These are phyloP conservation scores for Mobula birostris DNA, from an alignment of 2,113 vertebrate species.

Conservation along the genomic window DNA sequence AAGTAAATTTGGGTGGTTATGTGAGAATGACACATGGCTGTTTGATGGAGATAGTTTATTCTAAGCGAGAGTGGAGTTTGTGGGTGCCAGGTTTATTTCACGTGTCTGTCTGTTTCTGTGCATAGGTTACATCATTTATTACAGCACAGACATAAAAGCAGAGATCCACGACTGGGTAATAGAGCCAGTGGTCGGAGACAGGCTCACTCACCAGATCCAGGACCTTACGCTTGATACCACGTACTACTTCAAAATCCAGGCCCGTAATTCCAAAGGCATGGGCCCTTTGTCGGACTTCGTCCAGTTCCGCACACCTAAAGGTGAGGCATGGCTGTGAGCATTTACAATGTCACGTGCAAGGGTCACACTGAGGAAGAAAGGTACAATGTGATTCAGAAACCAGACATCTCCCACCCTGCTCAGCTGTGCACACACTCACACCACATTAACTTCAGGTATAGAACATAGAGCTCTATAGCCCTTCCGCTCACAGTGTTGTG, in stretches of 20 bases:
- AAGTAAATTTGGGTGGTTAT: not conserved
- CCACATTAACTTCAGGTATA: not conserved
- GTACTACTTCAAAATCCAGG: constrained; percentile 98
- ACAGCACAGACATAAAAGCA: constrained; percentile 90
- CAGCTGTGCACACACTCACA: not conserved
- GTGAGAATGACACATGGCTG: no score
- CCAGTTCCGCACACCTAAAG: constrained; percentile 92
- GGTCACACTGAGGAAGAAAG: not conserved
- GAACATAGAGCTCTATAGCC: no score
- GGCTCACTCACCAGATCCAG: constrained; percentile 94
- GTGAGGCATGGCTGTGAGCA: constrained; percentile 49
- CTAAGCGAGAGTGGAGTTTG: not conserved
- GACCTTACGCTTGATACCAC: constrained; percentile 91
- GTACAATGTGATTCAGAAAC: not conserved
- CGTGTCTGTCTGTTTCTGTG: not conserved
- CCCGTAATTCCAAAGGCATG: constrained; percentile 97
- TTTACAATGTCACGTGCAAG: not conserved
- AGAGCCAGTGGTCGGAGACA: constrained; percentile 90
- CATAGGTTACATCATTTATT: constrained; percentile 97
- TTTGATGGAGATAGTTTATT: not conserved
- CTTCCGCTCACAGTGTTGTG: no score
- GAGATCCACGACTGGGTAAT: constrained; percentile 98
- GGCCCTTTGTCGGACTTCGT: constrained; percentile 95
- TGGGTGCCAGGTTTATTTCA: not conserved
- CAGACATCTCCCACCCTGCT: no score